Evolutionary conservation across 2,113 vertebrate species (phyloP), one percentile per base, ranked within the genome.

Genomic region (Solea solea): DNA sequence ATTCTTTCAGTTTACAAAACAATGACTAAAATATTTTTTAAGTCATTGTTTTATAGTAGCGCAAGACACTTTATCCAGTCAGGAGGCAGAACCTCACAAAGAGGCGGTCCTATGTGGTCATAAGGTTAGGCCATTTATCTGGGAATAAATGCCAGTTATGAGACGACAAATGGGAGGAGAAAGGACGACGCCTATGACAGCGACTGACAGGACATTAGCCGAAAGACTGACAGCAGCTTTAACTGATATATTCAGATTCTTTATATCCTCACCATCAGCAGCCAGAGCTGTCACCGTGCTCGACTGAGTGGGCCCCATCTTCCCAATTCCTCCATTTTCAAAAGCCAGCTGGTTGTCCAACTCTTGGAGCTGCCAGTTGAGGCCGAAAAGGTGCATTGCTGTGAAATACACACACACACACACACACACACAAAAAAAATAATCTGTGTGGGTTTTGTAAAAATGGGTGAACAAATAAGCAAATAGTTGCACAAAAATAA

Each of bases 341-440:
- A 98, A 98, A 8, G 96, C 95, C 87, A 84, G 89, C 78, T 96
- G 95, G 85, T 96, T 96, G 91, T 97, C 95, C 80, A 95, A 95
- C 92, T 98, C 96, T 86, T 97, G 96, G 64, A 98, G 93, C 90
- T 98, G 97, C 97, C 97, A 98, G 82, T 97, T 98, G 92, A 98
- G 96, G 93, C 97, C 96, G 90, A 98, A 96, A 16, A 98, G 95
- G 93, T 98, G 96, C 96, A 98, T 98, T 83, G 96, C 97, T 98
- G 92, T 77, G 90, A 91, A 86, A 85, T 81, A 93, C 80, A 85
- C 75, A 40, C 28, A 71, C 11, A 48, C 11, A 11, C 4, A 59
- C 15, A 59, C 56, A 59, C 34, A 57, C 4, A 59, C 15, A 59
- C 56, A 59, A 14, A 57, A 44, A 44, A n/a, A 71, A 85, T 75